These are phyloP conservation scores for Psittacula cyanocephala DNA, from an alignment of 2,113 vertebrate species.

Conservation along the genomic window DNA sequence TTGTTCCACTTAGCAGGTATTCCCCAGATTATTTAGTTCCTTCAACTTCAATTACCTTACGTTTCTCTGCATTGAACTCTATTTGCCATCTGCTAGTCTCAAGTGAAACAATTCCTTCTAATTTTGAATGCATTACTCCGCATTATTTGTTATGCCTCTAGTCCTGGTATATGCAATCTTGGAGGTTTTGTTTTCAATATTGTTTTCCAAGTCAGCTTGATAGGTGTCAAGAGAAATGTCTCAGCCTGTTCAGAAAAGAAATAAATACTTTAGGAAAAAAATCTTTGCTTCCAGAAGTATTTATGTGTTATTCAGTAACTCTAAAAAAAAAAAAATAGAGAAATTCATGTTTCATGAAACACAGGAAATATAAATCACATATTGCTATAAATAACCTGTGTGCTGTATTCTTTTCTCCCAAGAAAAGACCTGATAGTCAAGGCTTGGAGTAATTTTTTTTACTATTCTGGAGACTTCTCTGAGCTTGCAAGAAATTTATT, in stretches of 20 bases:
- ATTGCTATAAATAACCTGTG: background rate
- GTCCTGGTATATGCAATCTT: background rate
- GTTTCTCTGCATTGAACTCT: background rate
- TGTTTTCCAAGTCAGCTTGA: background rate
- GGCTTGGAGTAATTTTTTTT: background rate
- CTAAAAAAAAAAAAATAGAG: background rate
- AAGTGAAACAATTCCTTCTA: background rate
- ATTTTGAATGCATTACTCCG: background rate
- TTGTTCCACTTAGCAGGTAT: constrained; percentile 32
- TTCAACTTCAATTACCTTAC: constrained; percentile 26
- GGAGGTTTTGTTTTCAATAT: background rate
- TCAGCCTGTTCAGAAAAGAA: background rate
- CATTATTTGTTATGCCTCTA: constrained; percentile 7
- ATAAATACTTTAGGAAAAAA: background rate
- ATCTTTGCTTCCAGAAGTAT: background rate
- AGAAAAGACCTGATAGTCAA: background rate
- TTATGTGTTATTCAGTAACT: background rate
- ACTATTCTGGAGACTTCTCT: background rate
- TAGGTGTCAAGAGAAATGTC: background rate
- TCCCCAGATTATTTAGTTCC: background rate
- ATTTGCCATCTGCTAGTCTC: background rate
- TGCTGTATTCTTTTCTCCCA: background rate
- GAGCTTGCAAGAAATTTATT: background rate
- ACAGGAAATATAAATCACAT: background rate
- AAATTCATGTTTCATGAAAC: background rate